Evolutionary conservation across 1,140 invertebrate genomes (phyloP).

Genomic region (Drosophila parabipectinata): DNA sequence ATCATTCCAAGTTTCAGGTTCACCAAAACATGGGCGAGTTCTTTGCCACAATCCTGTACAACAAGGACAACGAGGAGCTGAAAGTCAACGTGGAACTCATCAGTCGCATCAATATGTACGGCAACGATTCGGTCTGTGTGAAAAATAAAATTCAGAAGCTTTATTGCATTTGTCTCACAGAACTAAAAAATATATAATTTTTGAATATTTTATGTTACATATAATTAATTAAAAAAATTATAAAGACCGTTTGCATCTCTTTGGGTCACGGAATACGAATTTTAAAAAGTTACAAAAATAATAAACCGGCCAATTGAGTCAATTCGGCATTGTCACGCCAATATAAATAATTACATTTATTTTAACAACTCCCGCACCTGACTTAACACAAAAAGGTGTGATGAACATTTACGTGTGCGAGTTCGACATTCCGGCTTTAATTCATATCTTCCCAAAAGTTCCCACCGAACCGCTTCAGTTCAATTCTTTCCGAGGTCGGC

Average conservation of each 20-base stretch:
- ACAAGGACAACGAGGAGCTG: conserved; percentile 41
- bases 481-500: background rate
- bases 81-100: conserved; percentile 82
- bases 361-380: background rate
- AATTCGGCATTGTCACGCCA: background rate
- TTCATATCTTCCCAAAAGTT: background rate
- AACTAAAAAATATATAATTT: conserved; percentile 2
- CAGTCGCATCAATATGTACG: conserved; percentile 87
- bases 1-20: conserved; percentile 33
- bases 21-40: conserved; percentile 85
- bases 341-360: background rate
- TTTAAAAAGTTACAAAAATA: background rate
- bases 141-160: conserved; percentile 84
- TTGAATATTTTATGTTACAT: background rate
- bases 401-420: background rate
- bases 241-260: background rate
- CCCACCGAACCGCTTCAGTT: conserved; percentile 6
- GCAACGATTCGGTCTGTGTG: conserved; percentile 84
- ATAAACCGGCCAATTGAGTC: background rate
- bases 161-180: conserved; percentile 81
- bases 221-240: background rate
- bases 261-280: background rate
- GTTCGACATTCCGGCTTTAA: background rate
- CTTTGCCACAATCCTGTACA: conserved; percentile 85
- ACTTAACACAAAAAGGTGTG: conserved; percentile 1